Conservation (phyloP, 2,888 invertebrate genomes). For the Lordiphosa fenestrarum region DNA sequence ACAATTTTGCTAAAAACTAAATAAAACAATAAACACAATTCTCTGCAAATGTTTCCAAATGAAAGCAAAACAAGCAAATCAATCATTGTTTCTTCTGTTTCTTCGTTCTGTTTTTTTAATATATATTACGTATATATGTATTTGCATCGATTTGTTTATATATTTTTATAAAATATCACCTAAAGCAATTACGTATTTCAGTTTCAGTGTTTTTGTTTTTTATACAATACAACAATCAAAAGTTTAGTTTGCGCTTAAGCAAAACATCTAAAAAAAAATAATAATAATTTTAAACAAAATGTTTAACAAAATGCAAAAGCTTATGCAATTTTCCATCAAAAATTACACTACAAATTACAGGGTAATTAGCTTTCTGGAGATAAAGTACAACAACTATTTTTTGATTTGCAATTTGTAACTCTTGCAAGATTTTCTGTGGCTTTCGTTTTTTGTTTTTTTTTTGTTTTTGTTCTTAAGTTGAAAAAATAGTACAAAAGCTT, state of each 20-base stretch:
- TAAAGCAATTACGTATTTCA: slow-evolving; percentile 80
- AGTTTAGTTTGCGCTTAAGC: slow-evolving; percentile 47
- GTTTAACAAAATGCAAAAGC: slow-evolving; percentile 66
- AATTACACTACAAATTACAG: slow-evolving; percentile 60
- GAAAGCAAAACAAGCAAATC: slow-evolving; percentile 56
- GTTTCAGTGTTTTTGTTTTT: slow-evolving; percentile 65
- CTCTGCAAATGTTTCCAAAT: slow-evolving; percentile 3
- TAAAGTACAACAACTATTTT: slow-evolving; percentile 74
- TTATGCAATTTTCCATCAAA: slow-evolving; percentile 39
- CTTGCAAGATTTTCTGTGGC: slow-evolving; percentile 44
- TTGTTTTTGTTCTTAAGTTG: too few relatives aligned
- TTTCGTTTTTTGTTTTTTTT: slow-evolving; percentile 39
- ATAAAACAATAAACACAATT: slow-evolving; percentile 56
- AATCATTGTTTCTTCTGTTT: slow-evolving; percentile 26
- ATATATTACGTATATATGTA: slow-evolving; percentile 51
- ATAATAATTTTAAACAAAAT: slow-evolving; percentile 59
- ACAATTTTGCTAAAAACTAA: slow-evolving; percentile 80
- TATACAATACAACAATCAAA: slow-evolving; percentile 63
- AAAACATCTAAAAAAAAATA: slow-evolving; percentile 60
- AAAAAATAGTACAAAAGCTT: slow-evolving; percentile 76
- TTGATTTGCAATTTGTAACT: slow-evolving; percentile 39
- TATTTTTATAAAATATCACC: slow-evolving; percentile 77
- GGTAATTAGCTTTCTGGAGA: slow-evolving; percentile 56
- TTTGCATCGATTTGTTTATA: slow-evolving; percentile 35
- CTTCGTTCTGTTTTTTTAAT: slow-evolving; percentile 26